Evolutionary conservation across 35 echinoderm and acorn worm genomes (phyloP), one percentile per base, ranked within the genome.

Genomic region (Strongylocentrotus purpuratus): DNA sequence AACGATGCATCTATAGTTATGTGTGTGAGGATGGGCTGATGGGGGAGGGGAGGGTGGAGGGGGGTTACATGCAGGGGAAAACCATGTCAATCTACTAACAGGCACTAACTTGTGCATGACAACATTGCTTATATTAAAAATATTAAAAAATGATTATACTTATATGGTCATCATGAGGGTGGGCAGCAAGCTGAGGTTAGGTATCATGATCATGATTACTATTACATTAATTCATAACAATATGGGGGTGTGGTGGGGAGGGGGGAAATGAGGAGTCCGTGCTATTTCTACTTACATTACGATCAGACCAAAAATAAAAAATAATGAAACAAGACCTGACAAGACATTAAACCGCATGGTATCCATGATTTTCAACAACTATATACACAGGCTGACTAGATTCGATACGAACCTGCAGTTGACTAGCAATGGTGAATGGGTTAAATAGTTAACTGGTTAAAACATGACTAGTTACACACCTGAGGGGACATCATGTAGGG

Each of bases 401-500:
- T n/a, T n/a, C n/a, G n/a, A 89, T 46, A 46, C 22, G 2, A 78
- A 78, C 65, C 65, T 8, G 4, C 20, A 78, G 20, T 22, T 78
- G 2, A 78, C 65, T 6, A 78, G 25, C 65, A 78, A 78, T 78
- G 45, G 87, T 89, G 33, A 89, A 89, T 46, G 7, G 33, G 32
- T 89, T 89, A 89, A 89, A 89, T 89, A 46, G 87, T 89, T 89
- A 33, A 89, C 31, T 33, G 91, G 91, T 33, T 31, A 12, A 58
- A n/a, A 47, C 46, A 58, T 18, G 32, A n/a, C n/a, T n/a, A n/a
- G 46, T 46, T 93, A 96, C 96, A 94, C 94, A 96, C 96, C 96
- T 96, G 96, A 8, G 96, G 96, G 94, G 96, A 96, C 96, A 94
- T 94, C 94, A 96, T 94, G 92, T 96, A 96, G 32, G 93, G 86